Evolutionary conservation across 2,113 vertebrate genomes (phyloP).

Genomic region (Piaya cayana): DNA sequence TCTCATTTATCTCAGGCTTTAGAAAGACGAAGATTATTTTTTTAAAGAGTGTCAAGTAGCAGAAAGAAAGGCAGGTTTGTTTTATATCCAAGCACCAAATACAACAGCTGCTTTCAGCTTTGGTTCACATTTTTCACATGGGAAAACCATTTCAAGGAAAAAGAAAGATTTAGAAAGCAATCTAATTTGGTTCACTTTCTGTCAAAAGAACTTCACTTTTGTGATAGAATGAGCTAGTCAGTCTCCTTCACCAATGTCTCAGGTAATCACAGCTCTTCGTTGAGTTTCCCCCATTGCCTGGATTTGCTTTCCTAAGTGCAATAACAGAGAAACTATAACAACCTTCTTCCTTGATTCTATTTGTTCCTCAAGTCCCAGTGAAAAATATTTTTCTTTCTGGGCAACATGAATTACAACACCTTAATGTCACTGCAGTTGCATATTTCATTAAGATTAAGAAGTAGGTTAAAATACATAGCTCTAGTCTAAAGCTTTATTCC

Average conservation of each 20-base stretch:
- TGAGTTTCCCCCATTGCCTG: not conserved
- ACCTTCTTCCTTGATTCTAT: not conserved
- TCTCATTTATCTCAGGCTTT: not conserved
- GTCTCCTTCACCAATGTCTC: not conserved
- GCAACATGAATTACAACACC: not conserved
- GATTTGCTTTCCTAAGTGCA: not conserved
- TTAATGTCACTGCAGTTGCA: not conserved
- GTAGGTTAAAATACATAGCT: not conserved
- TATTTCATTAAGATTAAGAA: not conserved
- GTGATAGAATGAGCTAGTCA: not conserved
- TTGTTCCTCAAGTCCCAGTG: not conserved
- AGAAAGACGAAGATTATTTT: not conserved
- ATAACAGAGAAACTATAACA: not conserved
- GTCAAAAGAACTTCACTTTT: not conserved
- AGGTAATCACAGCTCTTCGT: fast-evolving
- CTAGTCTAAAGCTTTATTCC: not conserved
- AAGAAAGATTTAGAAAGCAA: not conserved
- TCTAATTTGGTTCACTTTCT: not conserved
- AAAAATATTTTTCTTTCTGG: not conserved
- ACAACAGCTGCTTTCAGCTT: not conserved
- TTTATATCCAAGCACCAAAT: not conserved
- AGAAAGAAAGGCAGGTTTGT: not conserved
- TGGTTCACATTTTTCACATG: not conserved
- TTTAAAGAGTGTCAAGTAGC: not conserved
- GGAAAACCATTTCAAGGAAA: not conserved